Percentiles rank a stretch among this genome's conserved stretches.
These are phyloP conservation scores for Drosophila colorata DNA, from an alignment of 2,888 invertebrate species.

Conservation along the genomic window DNA sequence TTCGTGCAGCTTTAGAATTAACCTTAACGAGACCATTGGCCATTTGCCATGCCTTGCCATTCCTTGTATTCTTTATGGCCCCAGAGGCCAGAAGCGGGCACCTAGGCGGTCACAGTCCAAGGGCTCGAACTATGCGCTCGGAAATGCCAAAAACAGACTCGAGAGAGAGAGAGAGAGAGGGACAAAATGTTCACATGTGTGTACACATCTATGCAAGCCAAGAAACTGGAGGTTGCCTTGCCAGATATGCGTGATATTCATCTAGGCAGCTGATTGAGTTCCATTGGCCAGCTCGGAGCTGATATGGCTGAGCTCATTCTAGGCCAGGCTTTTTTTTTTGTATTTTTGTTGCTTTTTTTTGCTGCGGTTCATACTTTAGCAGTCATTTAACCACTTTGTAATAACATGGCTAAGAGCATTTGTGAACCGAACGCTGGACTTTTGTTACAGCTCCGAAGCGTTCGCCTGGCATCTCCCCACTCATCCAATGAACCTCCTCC, in stretches of 20 bases:
- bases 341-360: no score
- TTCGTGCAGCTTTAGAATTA: slow-evolving; percentile 21
- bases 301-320: not conserved
- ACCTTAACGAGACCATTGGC: slow-evolving; percentile 34
- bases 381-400: slow-evolving; percentile 76
- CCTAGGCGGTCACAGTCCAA: slow-evolving; percentile 10
- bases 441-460: slow-evolving; percentile 24
- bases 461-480: slow-evolving; percentile 15
- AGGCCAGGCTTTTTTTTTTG: not conserved
- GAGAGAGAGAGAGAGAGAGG: not conserved
- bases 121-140: slow-evolving; percentile 13
- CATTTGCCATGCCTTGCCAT: slow-evolving; percentile 25
- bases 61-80: slow-evolving; percentile 35
- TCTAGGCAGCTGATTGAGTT: slow-evolving; percentile 44
- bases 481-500: slow-evolving; percentile 1
- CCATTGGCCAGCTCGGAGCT: slow-evolving; percentile 10
- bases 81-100: not conserved
- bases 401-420: slow-evolving; percentile 79
- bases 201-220: not conserved
- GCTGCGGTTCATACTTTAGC: slow-evolving; percentile 16
- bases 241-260: slow-evolving; percentile 18
- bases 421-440: slow-evolving; percentile 55
- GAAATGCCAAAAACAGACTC: slow-evolving; percentile 16
- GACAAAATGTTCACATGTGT: not conserved
- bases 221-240: not conserved